Evolutionary conservation across 2,797 vertebrate genomes (phyloP), one percentile per base, ranked within the genome.

Genomic region (Diglossa cyanea): DNA sequence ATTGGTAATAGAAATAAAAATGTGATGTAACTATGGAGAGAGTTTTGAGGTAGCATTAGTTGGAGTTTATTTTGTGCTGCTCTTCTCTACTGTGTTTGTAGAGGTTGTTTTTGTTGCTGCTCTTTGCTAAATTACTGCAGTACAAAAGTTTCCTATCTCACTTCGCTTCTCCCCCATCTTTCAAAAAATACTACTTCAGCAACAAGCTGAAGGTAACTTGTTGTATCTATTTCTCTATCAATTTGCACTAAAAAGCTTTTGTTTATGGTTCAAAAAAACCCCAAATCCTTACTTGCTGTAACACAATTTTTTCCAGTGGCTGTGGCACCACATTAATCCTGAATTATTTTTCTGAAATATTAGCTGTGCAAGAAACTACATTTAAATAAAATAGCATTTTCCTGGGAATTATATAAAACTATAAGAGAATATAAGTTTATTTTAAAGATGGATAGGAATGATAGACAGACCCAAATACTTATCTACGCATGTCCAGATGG

Each of bases 401-500:
- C 42, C 65, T 65, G 26, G 47, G 87, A 89, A 92, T 54, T 50
- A 83, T 21, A 9, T 67, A 28, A 87, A 90, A 87, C 18, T 68
- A 26, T 76, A 58, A 68, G 63, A 85, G 7, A 53, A 79, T 26
- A 63, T 17, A 19, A 76, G 55, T 87, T 85, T 89, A 77, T 90
- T 86, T 92, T 50, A 74, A 66, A 94, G 70, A 90, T 55, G 9
- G 19, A 62, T 89, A 42, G 25, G 58, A 66, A 89, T 45, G 81
- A 74, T n/a, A 87, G 78, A 44, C 65, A 88, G 61, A 71, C 72
- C n/a, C 53, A 61, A 88, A 39, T 30, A 74, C 48, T 71, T 91
- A 79, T 91, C 81, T 77, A 60, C 28, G 54, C 65, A 79, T 94
- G 92, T 93, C 86, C 93, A 95, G 81, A 93, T 89, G 86, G 78